Evolutionary conservation across 2,113 vertebrate genomes (phyloP), one percentile per base, ranked within the genome.

Genomic region (Campylomormyrus numenius): DNA sequence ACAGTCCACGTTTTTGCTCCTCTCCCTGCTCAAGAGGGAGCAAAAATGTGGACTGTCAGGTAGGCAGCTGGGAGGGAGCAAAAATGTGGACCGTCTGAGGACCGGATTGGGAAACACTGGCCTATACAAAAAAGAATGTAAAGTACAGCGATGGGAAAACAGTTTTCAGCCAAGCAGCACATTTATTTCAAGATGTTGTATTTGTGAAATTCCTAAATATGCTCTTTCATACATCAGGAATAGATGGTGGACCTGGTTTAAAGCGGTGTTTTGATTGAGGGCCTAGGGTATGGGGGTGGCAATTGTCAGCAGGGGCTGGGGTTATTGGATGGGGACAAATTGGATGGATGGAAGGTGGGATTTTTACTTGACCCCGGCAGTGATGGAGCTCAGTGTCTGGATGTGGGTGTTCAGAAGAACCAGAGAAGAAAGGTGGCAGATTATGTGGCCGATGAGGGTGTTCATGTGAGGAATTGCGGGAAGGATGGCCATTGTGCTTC

Each of bases 251-350:
- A 45, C 83, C 83, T 11, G 83, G 39, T 48, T 49, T 49, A 13
- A 46, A 85, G 45, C 0, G 83, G 24, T 45, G 45, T 24, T 27
- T 21, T 46, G 42, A 24, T 85, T 15, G 52, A 6, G 21, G 45
- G 45, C 39, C 24, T 9, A 17, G 21, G 62, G 45, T 66, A n/a
- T 24, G 17, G 85, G 91, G 86, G 3, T 48, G 66, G 15, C 0
- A 8, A 21, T 17, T 17, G 35, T 10, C 49, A 13, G 27, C 4
- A 21, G 50, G 5, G 15, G 3, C 19, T n/a, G 58, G 35, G 9
- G n/a, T 52, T 48, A 42, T 46, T 87, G 92, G 91, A 24, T 92
- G 91, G 19, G 92, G 89, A 19, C 91, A 93, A 70, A 92, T 93
- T 35, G 92, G 92, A 70, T 93, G 74, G 50, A 92, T 91, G n/a